Base-by-base conservation (phyloP, 2,797 vertebrate genomes). In the Falco cherrug region DNA sequence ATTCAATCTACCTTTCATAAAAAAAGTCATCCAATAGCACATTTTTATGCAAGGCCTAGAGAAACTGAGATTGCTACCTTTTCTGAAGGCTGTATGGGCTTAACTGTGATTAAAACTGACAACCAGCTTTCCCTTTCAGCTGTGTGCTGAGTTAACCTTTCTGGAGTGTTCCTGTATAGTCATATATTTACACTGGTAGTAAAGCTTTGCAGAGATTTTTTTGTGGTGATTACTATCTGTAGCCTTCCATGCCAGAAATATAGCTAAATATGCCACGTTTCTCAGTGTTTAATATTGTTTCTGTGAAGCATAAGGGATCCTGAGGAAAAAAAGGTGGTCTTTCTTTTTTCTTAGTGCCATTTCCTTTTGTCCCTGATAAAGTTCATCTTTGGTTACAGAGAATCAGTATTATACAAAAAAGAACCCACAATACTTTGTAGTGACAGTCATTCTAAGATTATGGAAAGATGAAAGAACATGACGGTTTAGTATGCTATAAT, bases 61-160 rank as follows among this genome's bases (percentile, higher is more conserved):
- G 11, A 73, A 95, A 94, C 31, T 33, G 50, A 89, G 47, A 67
- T 43, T 78, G 14, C 39, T 83, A 89, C 53, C 31, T 48, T 75
- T 92, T 91, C 56, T 80, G 69, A 96, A 93, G 76, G 20, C 65
- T 95, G 5, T 24, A 8, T 13, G 82, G 53, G 47, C 59, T 93
- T 93, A 87, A 91, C 80, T 76, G 19, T 80, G 56, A 96, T 67
- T 93, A 37, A 51, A 95, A 37, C 45, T 82, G 73, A 87, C 91
- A 96, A 77, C 47, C 26, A 31, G 24, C 26, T 41, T 95, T 91
- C n/a, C 73, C 21, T 80, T 53, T 78, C 67, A 47, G 45, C 74
- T 21, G 3, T 91, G n/a, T 53, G 67, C 73, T 67, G 39, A 81
- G 11, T 69, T 97, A 87, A 96, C 68, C 77, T 60, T 45, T 64